These are phyloP conservation scores for Pomacea maculata DNA, from an alignment of 1,140 invertebrate genomes.

Conservation along the genomic window DNA sequence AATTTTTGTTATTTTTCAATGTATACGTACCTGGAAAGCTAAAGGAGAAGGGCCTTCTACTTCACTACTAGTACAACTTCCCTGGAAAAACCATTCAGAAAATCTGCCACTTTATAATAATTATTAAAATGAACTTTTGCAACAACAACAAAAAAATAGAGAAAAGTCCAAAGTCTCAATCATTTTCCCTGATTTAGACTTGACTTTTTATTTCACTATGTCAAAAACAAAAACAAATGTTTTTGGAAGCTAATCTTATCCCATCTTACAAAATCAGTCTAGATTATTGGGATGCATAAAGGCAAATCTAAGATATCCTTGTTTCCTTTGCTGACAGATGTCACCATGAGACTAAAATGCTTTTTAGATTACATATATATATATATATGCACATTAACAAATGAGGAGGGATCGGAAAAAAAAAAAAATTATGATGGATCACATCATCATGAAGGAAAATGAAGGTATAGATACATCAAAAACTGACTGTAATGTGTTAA, in stretches of 20 bases:
- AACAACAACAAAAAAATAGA: too few species aligned
- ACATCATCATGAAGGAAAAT: too few species aligned
- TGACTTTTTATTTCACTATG: not conserved
- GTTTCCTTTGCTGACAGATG: too few species aligned
- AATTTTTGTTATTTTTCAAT: not conserved
- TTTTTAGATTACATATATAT: too few species aligned
- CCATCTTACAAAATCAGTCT: not conserved
- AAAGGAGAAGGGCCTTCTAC: constrained; percentile 10
- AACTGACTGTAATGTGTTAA: too few species aligned
- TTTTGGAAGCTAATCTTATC: not conserved
- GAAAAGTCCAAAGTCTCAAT: too few species aligned
- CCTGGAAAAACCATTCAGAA: constrained; percentile 19
- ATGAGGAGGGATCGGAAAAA: too few species aligned
- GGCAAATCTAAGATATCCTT: not conserved
- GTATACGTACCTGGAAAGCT: constrained; percentile 19
- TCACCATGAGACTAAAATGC: too few species aligned
- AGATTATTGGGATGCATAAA: not conserved
- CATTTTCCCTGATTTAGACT: too few species aligned
- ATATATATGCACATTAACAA: too few species aligned
- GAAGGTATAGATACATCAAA: too few species aligned
- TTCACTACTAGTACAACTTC: constrained; percentile 24
- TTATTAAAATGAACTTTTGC: not conserved
- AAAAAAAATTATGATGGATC: too few species aligned
- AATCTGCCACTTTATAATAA: not conserved
- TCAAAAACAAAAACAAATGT: not conserved